Evolutionary conservation across 2,797 vertebrate species (phyloP).

Genomic region (Helostoma temminkii): DNA sequence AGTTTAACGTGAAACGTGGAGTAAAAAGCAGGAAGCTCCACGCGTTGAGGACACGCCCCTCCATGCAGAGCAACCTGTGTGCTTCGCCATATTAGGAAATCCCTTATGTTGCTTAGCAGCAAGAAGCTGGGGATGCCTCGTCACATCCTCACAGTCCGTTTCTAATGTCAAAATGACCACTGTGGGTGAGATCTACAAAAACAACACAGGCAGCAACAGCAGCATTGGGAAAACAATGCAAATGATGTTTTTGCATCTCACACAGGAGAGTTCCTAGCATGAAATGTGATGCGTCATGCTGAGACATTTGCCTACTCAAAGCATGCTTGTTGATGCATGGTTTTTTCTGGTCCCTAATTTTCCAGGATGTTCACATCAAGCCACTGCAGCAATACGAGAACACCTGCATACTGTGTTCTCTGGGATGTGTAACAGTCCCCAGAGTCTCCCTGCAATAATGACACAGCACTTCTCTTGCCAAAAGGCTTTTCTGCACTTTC

Average conservation of each 20-base stretch:
- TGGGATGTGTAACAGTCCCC: conserved; percentile 46
- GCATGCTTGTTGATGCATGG: conserved; percentile 15
- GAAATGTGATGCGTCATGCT: conserved; percentile 57
- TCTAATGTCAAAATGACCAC: conserved; percentile 20
- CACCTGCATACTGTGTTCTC: conserved; percentile 43
- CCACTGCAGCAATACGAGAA: conserved; percentile 47
- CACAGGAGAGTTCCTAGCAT: not conserved
- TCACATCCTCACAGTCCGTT: conserved; percentile 36
- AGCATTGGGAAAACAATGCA: not conserved
- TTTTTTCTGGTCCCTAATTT: conserved; percentile 30
- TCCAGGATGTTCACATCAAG: conserved; percentile 24
- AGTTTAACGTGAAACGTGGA: conserved; percentile 1
- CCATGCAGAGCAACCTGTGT: conserved; percentile 53
- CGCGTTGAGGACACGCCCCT: conserved; percentile 72
- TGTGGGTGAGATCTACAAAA: not conserved
- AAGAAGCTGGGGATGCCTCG: conserved; percentile 76
- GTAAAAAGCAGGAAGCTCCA: conserved; percentile 59
- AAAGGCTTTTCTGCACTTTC: conserved; percentile 53
- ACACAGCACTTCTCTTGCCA: conserved; percentile 74
- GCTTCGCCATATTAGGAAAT: conserved; percentile 84
- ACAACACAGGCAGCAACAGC: not conserved
- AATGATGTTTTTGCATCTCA: conserved; percentile 13
- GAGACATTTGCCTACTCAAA: conserved; percentile 34
- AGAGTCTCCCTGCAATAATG: conserved; percentile 57
- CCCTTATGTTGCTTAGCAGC: conserved; percentile 80